A percentile compares a stretch with the other conserved stretches of the same genome.
Conservation (phyloP, 2,113 vertebrate species). For the Nothobranchius kuhntae region DNA sequence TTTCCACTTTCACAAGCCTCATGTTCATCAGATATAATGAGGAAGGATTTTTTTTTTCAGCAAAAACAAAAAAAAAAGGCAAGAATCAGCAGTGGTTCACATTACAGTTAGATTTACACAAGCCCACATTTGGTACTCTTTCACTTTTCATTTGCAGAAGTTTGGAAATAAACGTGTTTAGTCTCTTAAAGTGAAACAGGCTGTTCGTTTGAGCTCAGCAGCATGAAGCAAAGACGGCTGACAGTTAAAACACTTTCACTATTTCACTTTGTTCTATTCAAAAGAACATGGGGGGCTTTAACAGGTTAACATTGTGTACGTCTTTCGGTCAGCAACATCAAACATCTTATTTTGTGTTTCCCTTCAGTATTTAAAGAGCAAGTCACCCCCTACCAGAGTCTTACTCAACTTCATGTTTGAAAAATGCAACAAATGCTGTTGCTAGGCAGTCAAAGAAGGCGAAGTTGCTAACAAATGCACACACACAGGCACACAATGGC, state of each 20-base stretch:
- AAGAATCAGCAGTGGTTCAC: constrained; percentile 7
- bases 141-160: too few relatives aligned
- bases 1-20: constrained; percentile 8
- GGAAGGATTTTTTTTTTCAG: constrained; percentile 6
- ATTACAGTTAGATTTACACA: background rate
- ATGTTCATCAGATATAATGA: background rate
- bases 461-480: too few relatives aligned
- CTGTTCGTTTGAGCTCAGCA: background rate
- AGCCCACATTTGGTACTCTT: too few relatives aligned
- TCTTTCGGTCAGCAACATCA: background rate
- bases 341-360: too few relatives aligned
- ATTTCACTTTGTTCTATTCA: constrained; percentile 20
- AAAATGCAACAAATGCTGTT: too few relatives aligned
- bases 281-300: background rate
- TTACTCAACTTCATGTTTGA: too few relatives aligned
- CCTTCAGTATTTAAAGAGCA: too few relatives aligned
- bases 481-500: too few relatives aligned
- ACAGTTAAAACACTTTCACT: background rate
- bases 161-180: too few relatives aligned
- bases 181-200: too few relatives aligned
- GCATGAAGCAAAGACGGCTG: background rate
- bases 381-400: too few relatives aligned
- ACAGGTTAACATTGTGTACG: background rate
- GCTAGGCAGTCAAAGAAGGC: too few relatives aligned
- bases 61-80: constrained; percentile 14